Evolutionary conservation across 2,888 invertebrate species (phyloP), one percentile per base, ranked within the genome.

Genomic region (Zele albiditarsus): DNA sequence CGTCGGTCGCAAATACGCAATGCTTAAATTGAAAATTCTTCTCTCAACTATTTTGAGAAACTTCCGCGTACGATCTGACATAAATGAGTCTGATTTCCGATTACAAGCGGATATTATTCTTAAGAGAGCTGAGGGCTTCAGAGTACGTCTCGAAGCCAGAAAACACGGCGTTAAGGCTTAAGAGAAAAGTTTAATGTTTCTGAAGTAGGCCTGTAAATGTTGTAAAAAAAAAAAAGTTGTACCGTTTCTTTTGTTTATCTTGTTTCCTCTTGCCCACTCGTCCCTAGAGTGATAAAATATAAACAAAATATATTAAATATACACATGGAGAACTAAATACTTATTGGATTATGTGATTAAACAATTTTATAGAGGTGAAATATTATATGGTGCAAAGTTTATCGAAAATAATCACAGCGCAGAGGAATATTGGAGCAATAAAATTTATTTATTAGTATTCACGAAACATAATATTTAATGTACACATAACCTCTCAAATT

Each of bases 1-100:
- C 86, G 95, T 95, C 27, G 95, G 95, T 67, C 93, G 95, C 57
- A 95, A 95, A 90, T 95, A 95, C 87, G 95, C 95, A n/a, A 92
- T 95, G 91, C 88, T 95, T 72, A 95, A 95, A 86, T 89, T 95
- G 77, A 95, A 95, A 89, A 93, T 95, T 16, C 90, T 95, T 0
- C 90, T 95, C 1, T 93, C 94, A 0, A 94, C 94, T 4, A 92
- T 95, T 62, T 86, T 95, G 77, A 92, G 95, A 75, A 94, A 93
- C 87, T 95, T 92, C 89, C 92, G 91, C 74, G 89, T 94, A 20
- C 89, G 90, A 20, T 94, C 94, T 0, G 92, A 92, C 77, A 85
- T 94, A 28, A 91, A 92, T 67, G 94, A 95, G 83, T 89, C 92
- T 23, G 92, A 95, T 80, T 95, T 93, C 86, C 91, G 91, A 81